Evolutionary conservation across 2,797 vertebrate genomes (phyloP), one percentile per base, ranked within the genome.

Genomic region (Halcyon smyrnensis): DNA sequence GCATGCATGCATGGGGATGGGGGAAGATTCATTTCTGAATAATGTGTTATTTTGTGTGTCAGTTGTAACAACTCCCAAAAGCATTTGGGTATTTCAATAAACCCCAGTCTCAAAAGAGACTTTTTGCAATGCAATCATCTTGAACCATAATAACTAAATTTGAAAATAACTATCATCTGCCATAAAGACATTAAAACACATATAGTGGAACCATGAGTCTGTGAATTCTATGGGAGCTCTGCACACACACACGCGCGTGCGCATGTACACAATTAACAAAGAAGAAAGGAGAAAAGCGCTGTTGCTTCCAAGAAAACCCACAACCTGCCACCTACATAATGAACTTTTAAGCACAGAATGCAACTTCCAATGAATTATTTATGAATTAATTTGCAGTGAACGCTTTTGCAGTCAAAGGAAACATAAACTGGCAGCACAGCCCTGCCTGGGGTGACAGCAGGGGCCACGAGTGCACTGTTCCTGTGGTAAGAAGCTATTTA

Each of bases 301-400:
- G n/a, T 64, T 70, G 65, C 81, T 92, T 91, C 79, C 68, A 86
- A 96, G 79, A 80, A 94, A 97, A 89, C 73, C 87, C 87, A 91
- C 90, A 92, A 75, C 84, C 78, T 43, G 57, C 92, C 91, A 86
- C 95, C 91, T 86, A 96, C 94, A 67, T n/a, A 0, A 45, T 90
- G 89, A 96, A 93, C 95, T 96, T 95, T 79, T 45, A 94, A 95
- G 96, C 87, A n/a, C 57, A 80, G 91, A 95, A 78, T 79, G 84
- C 89, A 95, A 12, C 65, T 62, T 4, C 19, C 89, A 8, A 91
- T 96, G 93, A 94, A 97, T 96, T 95, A 95, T 96, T 94, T 96
- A 96, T 95, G 83, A 91, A 60, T 94, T 96, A 84, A 96, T 96
- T 92, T 94, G 75, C 92, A 93, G 20, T 24, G 92, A 97, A 87